Evolutionary conservation across 2,113 vertebrate genomes (phyloP).

Genomic region (Zeus faber): DNA sequence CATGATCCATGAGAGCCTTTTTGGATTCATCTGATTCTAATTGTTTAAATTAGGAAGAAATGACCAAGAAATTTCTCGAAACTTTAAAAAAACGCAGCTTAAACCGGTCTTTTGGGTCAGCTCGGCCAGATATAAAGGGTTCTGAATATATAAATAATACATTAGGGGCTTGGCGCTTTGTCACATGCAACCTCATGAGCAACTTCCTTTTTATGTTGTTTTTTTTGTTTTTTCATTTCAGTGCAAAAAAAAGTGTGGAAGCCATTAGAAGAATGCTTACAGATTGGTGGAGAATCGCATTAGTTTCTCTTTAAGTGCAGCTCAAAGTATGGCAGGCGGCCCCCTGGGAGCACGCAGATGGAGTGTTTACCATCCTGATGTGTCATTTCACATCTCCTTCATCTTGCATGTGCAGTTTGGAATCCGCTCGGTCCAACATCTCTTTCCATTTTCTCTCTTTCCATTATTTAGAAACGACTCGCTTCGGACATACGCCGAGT

Average conservation of each 20-base stretch:
- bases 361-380: conserved; percentile 62
- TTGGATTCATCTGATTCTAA: too few species aligned
- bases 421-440: conserved; percentile 60
- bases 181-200: conserved; percentile 37
- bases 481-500: conserved; percentile 57
- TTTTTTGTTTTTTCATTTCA: conserved; percentile 31
- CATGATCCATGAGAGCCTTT: too few species aligned
- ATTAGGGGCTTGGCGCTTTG: conserved; percentile 32
- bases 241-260: conserved; percentile 23
- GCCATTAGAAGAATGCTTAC: conserved; percentile 58
- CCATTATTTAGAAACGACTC: conserved; percentile 71
- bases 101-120: too few species aligned
- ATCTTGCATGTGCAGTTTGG: conserved; percentile 63
- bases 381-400: conserved; percentile 70
- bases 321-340: conserved; percentile 64
- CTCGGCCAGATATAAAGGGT: not conserved
- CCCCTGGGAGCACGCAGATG: conserved; percentile 68
- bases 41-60: too few species aligned
- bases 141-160: conserved; percentile 34
- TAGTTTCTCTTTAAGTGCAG: conserved; percentile 66
- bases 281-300: conserved; percentile 62
- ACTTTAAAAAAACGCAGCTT: too few species aligned
- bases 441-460: conserved; percentile 42
- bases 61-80: too few species aligned
- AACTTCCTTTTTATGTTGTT: conserved; percentile 23